Percentiles rank a stretch among this genome's conserved stretches.
These are phyloP conservation scores for Archocentrus centrarchus DNA, from an alignment of 2,113 vertebrate genomes.

Conservation along the genomic window DNA sequence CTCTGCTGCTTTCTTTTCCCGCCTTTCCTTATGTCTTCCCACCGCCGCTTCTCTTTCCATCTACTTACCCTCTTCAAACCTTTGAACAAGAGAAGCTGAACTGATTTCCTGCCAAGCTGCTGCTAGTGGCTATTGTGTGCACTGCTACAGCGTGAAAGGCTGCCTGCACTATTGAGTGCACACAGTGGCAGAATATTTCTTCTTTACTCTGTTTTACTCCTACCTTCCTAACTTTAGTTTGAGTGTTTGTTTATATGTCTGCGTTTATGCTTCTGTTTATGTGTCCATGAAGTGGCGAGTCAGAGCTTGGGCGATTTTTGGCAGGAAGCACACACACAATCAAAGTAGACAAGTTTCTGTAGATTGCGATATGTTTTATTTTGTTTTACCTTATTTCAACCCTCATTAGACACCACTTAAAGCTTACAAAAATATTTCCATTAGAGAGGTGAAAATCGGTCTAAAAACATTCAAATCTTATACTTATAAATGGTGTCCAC, in stretches of 20 bases:
- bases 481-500: not conserved
- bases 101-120: constrained; percentile 70
- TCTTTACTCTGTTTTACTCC: constrained; percentile 24
- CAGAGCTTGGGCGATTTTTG: not conserved
- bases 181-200: constrained; percentile 26
- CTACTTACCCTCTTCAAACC: constrained; percentile 46
- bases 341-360: not conserved
- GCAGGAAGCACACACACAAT: not conserved
- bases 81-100: constrained; percentile 67
- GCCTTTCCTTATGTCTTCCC: constrained; percentile 39
- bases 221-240: not conserved
- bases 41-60: constrained; percentile 25
- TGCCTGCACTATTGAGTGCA: constrained; percentile 51
- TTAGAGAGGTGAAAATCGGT: not conserved
- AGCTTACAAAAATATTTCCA: not conserved
- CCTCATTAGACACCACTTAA: not conserved
- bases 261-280: not conserved
- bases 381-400: not conserved
- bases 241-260: not conserved
- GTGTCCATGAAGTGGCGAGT: not conserved
- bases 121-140: constrained; percentile 55
- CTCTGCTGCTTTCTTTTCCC: constrained; percentile 26
- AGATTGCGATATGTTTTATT: not conserved
- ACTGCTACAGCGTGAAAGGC: constrained; percentile 43
- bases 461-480: not conserved